Base-by-base conservation (phyloP, 2,113 vertebrate genomes). In the Penelope pileata region DNA sequence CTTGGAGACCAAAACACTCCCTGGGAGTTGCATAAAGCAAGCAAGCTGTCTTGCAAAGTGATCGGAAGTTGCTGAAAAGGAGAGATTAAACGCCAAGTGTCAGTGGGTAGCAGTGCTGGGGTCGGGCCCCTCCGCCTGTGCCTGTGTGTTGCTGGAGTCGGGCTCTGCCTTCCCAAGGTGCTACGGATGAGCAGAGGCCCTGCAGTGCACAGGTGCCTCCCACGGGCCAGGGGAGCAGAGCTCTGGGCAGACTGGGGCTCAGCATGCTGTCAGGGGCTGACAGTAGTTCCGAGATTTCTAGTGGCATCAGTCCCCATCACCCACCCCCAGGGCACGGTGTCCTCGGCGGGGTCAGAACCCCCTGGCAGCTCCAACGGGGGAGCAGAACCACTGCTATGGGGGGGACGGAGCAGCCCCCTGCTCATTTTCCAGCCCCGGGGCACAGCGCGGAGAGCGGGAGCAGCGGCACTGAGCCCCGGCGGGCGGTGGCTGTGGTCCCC, bases 321-420 rank as follows among this genome's bases (percentile, higher is more conserved):
- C 36, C 36, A 14, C 54, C 22, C 32, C 54, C 24, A 4, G 85
- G 89, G 87, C 94, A 96, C 94, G 93, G 95, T 93, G 92, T 70
- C 93, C 51, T 30, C 48, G n/a, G 54, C 56, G 92, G 83, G 96
- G 91, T 78, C 92, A 48, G 17, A 73, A 32, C 11, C 50, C 62
- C 75, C 29, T 38, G 29, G 72, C 45, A 45, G 8, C 8, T 43
- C 17, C 21, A n/a, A n/a, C n/a, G n/a, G n/a, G n/a, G n/a, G 10
- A 27, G 67, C 2, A 7, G 43, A 27, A 48, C 7, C 36, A 53
- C 60, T 62, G 66, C 66, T 26, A 2, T 0, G 48, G 56, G 26
- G 30, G 19, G 29, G 22, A 4, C 67, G 4, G 32, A 29, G 54
- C 12, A 48, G 29, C 27, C 34, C 50, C 8, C 19, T 66, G 24